phyloP scores from a whole-genome alignment of 2,113 vertebrate genomes.

The Romanogobio albipinnatus region DNA sequence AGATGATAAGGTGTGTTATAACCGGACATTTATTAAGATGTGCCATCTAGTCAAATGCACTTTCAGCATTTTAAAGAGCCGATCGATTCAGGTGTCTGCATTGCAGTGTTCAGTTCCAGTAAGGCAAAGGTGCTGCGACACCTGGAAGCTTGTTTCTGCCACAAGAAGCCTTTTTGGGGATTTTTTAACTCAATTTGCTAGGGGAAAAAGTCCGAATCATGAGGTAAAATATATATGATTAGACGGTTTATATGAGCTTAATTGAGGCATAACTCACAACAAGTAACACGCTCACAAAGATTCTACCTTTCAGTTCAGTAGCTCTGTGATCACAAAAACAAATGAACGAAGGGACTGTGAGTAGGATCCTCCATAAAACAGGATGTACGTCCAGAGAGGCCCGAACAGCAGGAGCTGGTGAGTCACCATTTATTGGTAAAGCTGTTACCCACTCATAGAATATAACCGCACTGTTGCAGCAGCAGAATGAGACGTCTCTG shows the following conservation, averaged over 20 bases:
- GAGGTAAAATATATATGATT: neutral
- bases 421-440: slow-evolving; percentile 70
- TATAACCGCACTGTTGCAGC: slow-evolving; percentile 40
- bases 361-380: slow-evolving; percentile 63
- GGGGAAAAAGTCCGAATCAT: too few species aligned
- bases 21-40: neutral
- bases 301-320: neutral
- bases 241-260: neutral
- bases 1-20: neutral
- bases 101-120: neutral
- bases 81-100: neutral
- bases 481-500: slow-evolving; percentile 20
- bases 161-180: too few species aligned
- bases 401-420: slow-evolving; percentile 75
- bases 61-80: neutral
- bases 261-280: neutral
- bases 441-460: slow-evolving; percentile 37
- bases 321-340: neutral
- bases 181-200: too few species aligned
- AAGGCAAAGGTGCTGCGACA: neutral
- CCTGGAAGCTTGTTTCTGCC: too few species aligned
- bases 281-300: neutral
- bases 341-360: slow-evolving; percentile 11
- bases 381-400: slow-evolving; percentile 70
- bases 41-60: neutral